phyloP scores from a whole-genome alignment of 2,113 vertebrate species.

The Corapipo altera region DNA sequence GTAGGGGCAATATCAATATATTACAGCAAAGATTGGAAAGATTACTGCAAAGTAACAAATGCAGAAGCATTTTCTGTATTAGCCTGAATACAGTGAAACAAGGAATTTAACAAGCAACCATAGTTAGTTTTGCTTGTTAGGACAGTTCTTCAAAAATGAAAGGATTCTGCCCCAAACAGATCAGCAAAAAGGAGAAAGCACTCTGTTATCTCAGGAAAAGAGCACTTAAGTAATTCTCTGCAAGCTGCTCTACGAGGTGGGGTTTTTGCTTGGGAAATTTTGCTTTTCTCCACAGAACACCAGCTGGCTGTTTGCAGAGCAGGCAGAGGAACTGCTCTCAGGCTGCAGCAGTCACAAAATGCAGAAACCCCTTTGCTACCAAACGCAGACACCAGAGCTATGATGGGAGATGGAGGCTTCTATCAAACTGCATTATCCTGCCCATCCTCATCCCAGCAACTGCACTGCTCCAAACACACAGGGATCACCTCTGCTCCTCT shows the following conservation, averaged over 20 bases:
- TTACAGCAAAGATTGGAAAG: not conserved
- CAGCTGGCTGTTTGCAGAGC: not conserved
- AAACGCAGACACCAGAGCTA: not conserved
- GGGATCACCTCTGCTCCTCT: fast-evolving
- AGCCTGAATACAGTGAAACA: not conserved
- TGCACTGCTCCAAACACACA: not conserved
- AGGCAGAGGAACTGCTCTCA: not conserved
- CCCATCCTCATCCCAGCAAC: not conserved
- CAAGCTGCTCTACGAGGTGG: not conserved
- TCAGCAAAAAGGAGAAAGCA: not conserved
- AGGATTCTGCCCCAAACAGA: not conserved
- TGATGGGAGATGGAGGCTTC: not conserved
- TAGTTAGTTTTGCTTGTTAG: not conserved
- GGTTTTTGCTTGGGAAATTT: not conserved
- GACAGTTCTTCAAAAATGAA: not conserved
- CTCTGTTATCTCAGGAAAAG: not conserved
- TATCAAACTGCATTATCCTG: not conserved
- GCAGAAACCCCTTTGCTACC: not conserved
- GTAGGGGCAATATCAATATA: not conserved
- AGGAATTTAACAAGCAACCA: not conserved
- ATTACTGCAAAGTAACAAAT: not conserved
- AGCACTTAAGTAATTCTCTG: not conserved
- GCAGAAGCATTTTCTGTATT: not conserved
- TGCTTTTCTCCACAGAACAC: not conserved
- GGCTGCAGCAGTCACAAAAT: not conserved